Evolutionary conservation across 2,888 invertebrate species (phyloP).

Genomic region (Nomada ruficornis): DNA sequence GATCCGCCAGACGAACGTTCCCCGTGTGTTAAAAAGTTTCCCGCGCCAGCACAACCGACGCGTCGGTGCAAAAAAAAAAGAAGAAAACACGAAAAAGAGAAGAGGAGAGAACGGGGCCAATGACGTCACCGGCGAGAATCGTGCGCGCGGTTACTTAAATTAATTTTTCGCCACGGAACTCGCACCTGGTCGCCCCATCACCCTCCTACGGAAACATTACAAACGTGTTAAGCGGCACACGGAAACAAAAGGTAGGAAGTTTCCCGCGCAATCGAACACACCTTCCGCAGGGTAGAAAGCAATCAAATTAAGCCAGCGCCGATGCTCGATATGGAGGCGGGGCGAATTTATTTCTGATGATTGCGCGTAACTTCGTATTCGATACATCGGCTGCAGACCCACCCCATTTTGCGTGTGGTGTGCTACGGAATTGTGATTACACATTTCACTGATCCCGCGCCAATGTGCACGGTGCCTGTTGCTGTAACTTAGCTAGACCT

Average conservation of each 20-base stretch:
- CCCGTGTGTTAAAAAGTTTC: constrained; percentile 68
- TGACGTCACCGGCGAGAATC: constrained; percentile 26
- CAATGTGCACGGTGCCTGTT: no score
- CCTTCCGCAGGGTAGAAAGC: constrained; percentile 19
- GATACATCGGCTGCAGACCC: constrained; percentile 9
- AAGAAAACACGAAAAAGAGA: neutral
- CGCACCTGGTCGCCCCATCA: neutral
- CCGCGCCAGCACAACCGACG: constrained; percentile 61
- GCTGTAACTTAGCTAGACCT: no score
- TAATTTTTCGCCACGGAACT: constrained; percentile 22
- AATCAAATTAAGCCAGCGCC: constrained; percentile 49
- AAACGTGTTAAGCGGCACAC: constrained; percentile 25
- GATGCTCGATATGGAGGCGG: constrained; percentile 2
- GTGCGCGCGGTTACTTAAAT: constrained; percentile 36
- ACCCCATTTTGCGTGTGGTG: neutral
- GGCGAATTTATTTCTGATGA: constrained; percentile 41
- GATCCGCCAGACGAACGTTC: constrained; percentile 70
- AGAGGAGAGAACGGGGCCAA: neutral
- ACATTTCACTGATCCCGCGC: neutral
- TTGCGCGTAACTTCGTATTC: constrained; percentile 40
- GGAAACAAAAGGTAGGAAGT: constrained; percentile 41
- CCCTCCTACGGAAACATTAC: constrained; percentile 7
- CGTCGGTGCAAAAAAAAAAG: constrained; percentile 50
- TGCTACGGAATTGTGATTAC: neutral
- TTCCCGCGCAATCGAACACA: constrained; percentile 46